These are phyloP conservation scores for Acinonyx jubatus DNA, from an alignment of 2,113 vertebrate genomes.

Conservation along the genomic window DNA sequence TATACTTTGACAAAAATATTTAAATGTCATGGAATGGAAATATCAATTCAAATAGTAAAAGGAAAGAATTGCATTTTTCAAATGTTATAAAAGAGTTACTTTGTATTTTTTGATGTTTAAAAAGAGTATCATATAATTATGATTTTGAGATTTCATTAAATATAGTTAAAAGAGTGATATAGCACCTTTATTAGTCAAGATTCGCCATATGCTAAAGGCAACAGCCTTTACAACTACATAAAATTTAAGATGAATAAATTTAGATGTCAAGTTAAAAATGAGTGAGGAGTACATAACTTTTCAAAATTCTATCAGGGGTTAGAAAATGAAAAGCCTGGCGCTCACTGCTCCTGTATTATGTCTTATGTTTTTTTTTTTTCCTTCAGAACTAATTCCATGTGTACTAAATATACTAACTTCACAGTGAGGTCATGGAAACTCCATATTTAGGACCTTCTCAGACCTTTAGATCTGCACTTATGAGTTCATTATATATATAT, in stretches of 20 bases:
- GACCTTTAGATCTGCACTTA: not conserved
- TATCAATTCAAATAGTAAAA: not conserved
- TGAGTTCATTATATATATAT: not conserved
- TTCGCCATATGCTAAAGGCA: not conserved
- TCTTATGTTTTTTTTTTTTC: not conserved
- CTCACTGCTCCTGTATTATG: not conserved
- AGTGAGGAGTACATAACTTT: not conserved
- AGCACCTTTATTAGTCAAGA: not conserved
- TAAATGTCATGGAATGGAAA: not conserved
- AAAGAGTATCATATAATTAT: not conserved
- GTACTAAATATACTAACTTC: not conserved
- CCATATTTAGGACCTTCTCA: not conserved
- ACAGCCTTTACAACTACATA: not conserved
- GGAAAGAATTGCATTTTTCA: not conserved
- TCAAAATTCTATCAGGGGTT: not conserved
- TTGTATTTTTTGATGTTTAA: not conserved
- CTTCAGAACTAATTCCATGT: not conserved
- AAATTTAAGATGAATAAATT: not conserved
- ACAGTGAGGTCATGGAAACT: not conserved
- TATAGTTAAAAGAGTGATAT: not conserved
- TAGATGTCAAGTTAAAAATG: not conserved
- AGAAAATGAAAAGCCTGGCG: not conserved
- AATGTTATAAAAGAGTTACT: not conserved
- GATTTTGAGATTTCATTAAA: not conserved
- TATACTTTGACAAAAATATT: conserved; percentile 18